These are phyloP conservation scores for Gobio occitaniae DNA, from an alignment of 2,797 vertebrate species.

Conservation along the genomic window DNA sequence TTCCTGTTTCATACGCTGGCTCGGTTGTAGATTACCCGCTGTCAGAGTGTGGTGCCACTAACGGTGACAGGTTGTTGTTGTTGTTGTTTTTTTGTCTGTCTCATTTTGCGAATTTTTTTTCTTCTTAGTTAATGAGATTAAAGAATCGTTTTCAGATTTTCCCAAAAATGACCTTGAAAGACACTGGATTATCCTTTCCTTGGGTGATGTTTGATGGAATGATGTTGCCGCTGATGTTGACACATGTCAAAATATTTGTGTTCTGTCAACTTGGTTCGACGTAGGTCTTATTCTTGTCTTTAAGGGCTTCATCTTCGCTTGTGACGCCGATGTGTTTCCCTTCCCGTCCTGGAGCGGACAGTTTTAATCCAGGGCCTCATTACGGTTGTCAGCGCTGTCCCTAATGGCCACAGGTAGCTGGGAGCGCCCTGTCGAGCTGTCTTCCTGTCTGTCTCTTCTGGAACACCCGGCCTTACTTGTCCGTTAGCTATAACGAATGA, in stretches of 20 bases:
- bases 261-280: conserved; percentile 4
- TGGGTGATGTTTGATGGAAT: neutral
- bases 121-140: neutral
- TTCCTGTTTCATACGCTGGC: conserved; percentile 53
- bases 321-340: conserved; percentile 2
- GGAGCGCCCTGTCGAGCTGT: conserved; percentile 19
- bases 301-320: neutral
- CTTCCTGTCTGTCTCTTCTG: conserved; percentile 16
- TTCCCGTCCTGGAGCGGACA: neutral
- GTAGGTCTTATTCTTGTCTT: neutral
- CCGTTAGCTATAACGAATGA: neutral
- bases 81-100: neutral
- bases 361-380: conserved; percentile 34
- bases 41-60: conserved; percentile 22
- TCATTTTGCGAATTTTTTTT: neutral
- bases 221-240: neutral
- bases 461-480: neutral
- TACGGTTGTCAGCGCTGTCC: conserved; percentile 48
- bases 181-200: neutral
- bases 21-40: conserved; percentile 47
- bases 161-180: neutral
- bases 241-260: neutral
- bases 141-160: neutral
- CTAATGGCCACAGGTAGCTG: conserved; percentile 45
- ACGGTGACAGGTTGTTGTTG: neutral